These are phyloP conservation scores for Rhinatrema bivittatum DNA, from an alignment of 2,797 vertebrate species.

Conservation along the genomic window DNA sequence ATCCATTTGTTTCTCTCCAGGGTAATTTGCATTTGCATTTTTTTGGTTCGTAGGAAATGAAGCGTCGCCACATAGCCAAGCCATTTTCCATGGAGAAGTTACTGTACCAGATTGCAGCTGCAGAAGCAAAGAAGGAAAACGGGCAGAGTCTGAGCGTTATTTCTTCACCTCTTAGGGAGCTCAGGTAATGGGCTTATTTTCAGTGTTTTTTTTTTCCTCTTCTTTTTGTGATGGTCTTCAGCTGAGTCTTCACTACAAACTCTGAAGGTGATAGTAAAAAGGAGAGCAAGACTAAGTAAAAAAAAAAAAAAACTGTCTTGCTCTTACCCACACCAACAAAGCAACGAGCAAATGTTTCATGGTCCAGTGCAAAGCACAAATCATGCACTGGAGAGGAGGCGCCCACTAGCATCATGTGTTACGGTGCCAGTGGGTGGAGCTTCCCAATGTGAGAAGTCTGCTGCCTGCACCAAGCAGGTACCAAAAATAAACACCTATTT, in stretches of 20 bases:
- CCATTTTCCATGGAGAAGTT: conserved; percentile 98
- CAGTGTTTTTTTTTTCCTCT: no score
- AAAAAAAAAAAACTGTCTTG: no score
- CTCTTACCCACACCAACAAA: no score
- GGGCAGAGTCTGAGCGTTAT: conserved; percentile 86
- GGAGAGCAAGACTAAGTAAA: no score
- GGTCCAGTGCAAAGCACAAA: no score
- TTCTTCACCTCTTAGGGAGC: conserved; percentile 92
- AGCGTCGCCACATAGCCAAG: conserved; percentile 89
- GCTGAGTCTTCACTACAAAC: no score
- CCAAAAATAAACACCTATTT: not conserved
- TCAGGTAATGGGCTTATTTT: conserved; percentile 91
- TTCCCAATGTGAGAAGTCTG: not conserved
- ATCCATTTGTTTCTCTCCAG: no score
- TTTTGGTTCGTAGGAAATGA: conserved; percentile 76
- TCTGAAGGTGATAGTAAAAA: no score
- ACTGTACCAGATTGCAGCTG: conserved; percentile 95
- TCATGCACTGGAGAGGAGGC: not conserved
- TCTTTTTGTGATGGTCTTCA: no score
- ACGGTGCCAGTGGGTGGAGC: not conserved
- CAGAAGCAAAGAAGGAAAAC: conserved; percentile 93
- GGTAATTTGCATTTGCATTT: no score
- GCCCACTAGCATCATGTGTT: conserved; percentile 1
- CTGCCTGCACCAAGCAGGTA: not conserved
- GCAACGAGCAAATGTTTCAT: no score